Conservation (phyloP, 37 sponge, comb jelly and placozoan genomes). For the Chondrilla cf. caribensis region DNA sequence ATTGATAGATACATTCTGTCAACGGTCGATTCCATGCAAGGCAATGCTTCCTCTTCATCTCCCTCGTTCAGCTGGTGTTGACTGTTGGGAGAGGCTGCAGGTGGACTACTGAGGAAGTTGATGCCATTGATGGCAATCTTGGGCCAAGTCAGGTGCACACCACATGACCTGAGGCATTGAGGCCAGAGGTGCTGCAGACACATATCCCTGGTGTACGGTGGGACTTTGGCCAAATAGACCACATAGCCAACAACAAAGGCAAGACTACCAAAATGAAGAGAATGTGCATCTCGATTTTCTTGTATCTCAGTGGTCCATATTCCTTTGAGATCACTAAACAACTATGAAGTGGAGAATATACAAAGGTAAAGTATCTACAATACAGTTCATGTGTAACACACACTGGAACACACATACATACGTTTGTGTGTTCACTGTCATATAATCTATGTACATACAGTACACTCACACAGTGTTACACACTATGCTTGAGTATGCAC, state of each 20-base stretch:
- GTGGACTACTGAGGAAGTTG: not conserved
- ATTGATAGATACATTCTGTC: not conserved
- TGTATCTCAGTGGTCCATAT: conserved; percentile 35
- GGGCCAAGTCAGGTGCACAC: conserved; percentile 4
- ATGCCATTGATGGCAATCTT: not conserved
- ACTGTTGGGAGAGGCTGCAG: not conserved
- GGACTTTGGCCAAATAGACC: conserved; percentile 43
- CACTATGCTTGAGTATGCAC: too few relatives aligned
- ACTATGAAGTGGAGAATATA: conserved; percentile 14
- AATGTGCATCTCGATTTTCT: not conserved
- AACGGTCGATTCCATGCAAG: not conserved
- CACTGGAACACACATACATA: too few relatives aligned
- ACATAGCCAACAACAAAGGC: conserved; percentile 31
- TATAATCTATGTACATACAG: not conserved
- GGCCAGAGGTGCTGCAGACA: conserved; percentile 11
- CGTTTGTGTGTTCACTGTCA: too few relatives aligned
- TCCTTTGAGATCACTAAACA: conserved; percentile 20
- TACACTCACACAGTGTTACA: too few relatives aligned
- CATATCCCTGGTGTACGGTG: conserved; percentile 27
- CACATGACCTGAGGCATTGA: not conserved
- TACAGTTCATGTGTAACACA: too few relatives aligned
- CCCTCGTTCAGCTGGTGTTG: not conserved
- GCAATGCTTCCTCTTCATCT: not conserved
- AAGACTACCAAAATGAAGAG: conserved; percentile 31
- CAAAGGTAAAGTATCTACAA: not conserved